Evolutionary conservation across 2,113 vertebrate genomes (phyloP), one percentile per base, ranked within the genome.

Genomic region (Neopipo cinnamomea): DNA sequence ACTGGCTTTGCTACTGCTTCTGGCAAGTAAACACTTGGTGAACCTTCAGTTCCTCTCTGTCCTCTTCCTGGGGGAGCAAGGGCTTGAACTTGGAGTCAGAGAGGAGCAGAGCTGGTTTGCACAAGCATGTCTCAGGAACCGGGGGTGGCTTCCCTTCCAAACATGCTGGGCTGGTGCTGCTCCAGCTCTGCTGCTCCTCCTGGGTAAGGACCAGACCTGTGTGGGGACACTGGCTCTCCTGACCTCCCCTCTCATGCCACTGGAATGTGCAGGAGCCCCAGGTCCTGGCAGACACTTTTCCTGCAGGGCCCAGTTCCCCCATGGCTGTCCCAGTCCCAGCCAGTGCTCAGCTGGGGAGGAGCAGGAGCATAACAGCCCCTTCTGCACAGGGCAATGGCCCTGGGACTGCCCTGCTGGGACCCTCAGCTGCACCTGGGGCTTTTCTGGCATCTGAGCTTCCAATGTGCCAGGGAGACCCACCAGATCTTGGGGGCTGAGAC

Each of bases 141-240:
- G 67, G 67, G 47, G 6, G 7, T 6, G 8, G 4, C n/a, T 53
- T 27, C 37, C 52, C 46, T 41, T 39, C 41, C 50, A 52, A 52
- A 52, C 25, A 16, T 3, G 25, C 15, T 52, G 25, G 14, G 25
- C 56, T 28, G 66, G 35, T 8, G 58, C 65, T 41, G 42, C 59
- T 52, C 35, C 81, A 15, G 25, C 89, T 5, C 35, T 30, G 59
- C 58, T 33, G 28, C 16, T 25, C 30, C 47, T n/a, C 27, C 61
- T 0, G 9, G 22, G 4, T 0, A 11, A 39, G 81, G 7, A 58
- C 5, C 4, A 17, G 24, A 12, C 12, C 5, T 9, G 9, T 3
- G 6, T 3, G 76, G 33, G 27, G 6, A 12, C 1, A 11, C 11
- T 11, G 28, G 31, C n/a, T 47, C 41, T n/a, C 20, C 33, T 4